phyloP scores from a whole-genome alignment of 2,888 invertebrate genomes.

The Cheilosia vernalis region DNA sequence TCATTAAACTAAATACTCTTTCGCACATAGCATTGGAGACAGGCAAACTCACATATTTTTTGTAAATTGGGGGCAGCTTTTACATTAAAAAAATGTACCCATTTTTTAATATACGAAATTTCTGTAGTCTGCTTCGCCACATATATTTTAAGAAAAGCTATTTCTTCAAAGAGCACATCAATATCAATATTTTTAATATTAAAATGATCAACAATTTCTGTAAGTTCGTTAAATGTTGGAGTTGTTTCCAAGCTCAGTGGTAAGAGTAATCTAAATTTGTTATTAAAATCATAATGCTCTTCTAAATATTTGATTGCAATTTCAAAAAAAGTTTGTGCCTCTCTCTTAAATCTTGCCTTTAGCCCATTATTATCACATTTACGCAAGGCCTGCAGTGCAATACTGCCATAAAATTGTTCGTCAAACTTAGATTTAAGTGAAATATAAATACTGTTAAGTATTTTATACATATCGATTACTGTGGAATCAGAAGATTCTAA shows the following conservation, averaged over 20 bases:
- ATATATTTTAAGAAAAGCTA: conserved; percentile 17
- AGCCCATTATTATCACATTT: conserved; percentile 17
- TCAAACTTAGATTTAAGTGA: conserved; percentile 16
- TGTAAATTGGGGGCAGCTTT: conserved; percentile 25
- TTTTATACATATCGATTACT: conserved; percentile 28
- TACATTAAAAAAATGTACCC: conserved; percentile 18
- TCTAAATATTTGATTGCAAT: conserved; percentile 30
- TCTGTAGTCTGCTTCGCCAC: not conserved
- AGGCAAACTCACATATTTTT: conserved; percentile 10
- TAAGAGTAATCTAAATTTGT: conserved; percentile 24
- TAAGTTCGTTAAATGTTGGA: conserved; percentile 22
- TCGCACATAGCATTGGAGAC: conserved; percentile 24
- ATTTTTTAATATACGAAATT: conserved; percentile 14
- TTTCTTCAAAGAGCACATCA: conserved; percentile 10
- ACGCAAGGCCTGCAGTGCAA: conserved; percentile 13
- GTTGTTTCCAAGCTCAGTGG: conserved; percentile 15
- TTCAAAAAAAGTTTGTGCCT: conserved; percentile 30
- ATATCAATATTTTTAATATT: conserved; percentile 6
- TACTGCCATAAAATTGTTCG: conserved; percentile 29
- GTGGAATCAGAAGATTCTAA: conserved; percentile 18
- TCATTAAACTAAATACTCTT: conserved; percentile 32
- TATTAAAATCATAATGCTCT: conserved; percentile 19
- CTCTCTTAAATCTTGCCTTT: conserved; percentile 20
- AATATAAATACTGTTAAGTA: conserved; percentile 19
- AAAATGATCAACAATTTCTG: conserved; percentile 20